Evolutionary conservation across 2,797 vertebrate species (phyloP), one percentile per base, ranked within the genome.

Genomic region (Rousettus madagascariensis): DNA sequence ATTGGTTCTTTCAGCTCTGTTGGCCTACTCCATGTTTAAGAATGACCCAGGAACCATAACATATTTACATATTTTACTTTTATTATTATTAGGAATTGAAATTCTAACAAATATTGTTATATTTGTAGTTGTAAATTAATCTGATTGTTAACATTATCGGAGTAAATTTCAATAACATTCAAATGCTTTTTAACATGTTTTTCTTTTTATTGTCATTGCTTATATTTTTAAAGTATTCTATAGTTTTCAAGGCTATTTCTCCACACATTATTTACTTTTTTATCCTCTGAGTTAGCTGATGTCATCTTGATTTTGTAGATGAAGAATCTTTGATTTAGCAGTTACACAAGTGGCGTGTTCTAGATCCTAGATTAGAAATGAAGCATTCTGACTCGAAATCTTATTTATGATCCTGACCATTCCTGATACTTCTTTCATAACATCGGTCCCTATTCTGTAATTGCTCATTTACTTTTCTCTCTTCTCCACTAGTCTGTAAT

Each of bases 151-250:
- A 33, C 30, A 63, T 13, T 84, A 30, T 74, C n/a, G 24, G 24
- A 83, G 30, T 71, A 86, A 87, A 89, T 86, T 93, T 87, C 30
- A 93, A 2, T 74, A 78, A 49, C 10, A 74, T 86, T 86, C 90
- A 53, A 59, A 15, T 89, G 59, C 36, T 80, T 83, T 88, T 82
- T 30, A 89, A 19, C 2, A 51, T 33, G 46, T 90, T 95, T 69
- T 88, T 68, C 49, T 85, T 77, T 65, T 86, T 55, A 55, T 78
- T 74, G 53, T 78, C 53, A 55, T 4, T 75, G n/a, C 59, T 87
- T 85, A 75, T 12, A 2, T 57, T 94, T 95, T 61, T 68, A 3
- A 83, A 79, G 15, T 77, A 59, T 57, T 61, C 46, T 69, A 0
- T 92, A 46, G 46, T 92, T 82, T 95, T 46, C 33, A 93, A 66